A percentile compares a stretch with the other conserved stretches of the same genome.
phyloP scores from a whole-genome alignment of 1,140 invertebrate species.

The Hesperophylax magnus region DNA sequence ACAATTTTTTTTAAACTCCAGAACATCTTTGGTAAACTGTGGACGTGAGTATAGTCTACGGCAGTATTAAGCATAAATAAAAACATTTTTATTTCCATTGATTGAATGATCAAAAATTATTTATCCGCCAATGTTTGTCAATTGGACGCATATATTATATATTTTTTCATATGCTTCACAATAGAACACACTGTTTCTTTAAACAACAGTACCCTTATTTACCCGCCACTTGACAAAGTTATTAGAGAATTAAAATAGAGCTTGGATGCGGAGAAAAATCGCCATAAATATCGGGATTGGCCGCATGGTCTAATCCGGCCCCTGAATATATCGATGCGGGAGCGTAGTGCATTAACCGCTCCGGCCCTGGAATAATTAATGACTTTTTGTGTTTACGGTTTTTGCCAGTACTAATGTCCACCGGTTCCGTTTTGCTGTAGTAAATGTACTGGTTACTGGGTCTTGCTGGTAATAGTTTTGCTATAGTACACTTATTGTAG shows the following conservation, averaged over 20 bases:
- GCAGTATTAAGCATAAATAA: too few species aligned
- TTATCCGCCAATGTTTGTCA: too few species aligned
- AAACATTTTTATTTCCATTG: too few species aligned
- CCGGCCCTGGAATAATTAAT: slow-evolving; percentile 31
- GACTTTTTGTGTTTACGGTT: slow-evolving; percentile 37
- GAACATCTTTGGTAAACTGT: too few species aligned
- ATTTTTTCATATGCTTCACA: too few species aligned
- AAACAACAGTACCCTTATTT: neutral
- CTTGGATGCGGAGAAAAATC: slow-evolving; percentile 48
- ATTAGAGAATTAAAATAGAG: slow-evolving; percentile 54
- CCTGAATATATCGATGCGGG: slow-evolving; percentile 49
- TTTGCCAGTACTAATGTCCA: slow-evolving; percentile 28
- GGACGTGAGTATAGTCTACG: too few species aligned
- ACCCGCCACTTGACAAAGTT: slow-evolving; percentile 1
- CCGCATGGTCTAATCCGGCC: slow-evolving; percentile 48
- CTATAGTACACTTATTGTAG: neutral
- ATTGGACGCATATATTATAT: too few species aligned
- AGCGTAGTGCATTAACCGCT: slow-evolving; percentile 38
- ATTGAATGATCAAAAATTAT: too few species aligned
- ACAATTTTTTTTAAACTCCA: too few species aligned
- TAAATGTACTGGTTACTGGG: too few species aligned
- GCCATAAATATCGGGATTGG: slow-evolving; percentile 54
- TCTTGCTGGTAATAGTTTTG: too few species aligned
- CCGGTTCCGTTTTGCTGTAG: slow-evolving; percentile 2
- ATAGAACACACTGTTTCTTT: too few species aligned